These are phyloP conservation scores for Mesocricetus auratus DNA, from an alignment of 2,113 vertebrate genomes.

Conservation along the genomic window DNA sequence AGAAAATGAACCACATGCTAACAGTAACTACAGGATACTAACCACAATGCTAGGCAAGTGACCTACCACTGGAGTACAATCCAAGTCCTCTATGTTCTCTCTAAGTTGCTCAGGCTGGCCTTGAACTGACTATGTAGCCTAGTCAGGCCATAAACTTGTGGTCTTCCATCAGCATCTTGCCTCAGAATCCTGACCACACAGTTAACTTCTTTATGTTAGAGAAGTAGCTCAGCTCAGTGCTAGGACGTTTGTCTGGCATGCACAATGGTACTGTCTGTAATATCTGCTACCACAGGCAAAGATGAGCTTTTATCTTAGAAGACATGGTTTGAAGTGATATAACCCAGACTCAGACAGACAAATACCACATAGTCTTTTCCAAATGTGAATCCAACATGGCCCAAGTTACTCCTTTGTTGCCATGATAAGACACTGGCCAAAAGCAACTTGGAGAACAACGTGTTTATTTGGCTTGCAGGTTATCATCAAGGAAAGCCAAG, in stretches of 20 bases:
- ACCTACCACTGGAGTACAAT: not conserved
- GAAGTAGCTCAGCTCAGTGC: not conserved
- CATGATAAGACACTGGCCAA: not conserved
- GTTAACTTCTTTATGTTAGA: not conserved
- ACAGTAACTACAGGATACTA: not conserved
- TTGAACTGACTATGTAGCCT: not conserved
- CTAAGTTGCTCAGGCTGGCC: not conserved
- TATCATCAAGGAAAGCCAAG: not conserved
- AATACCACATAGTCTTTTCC: not conserved
- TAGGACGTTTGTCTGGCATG: not conserved
- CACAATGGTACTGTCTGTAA: not conserved
- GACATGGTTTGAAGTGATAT: not conserved
- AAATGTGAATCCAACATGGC: not conserved
- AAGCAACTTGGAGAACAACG: not conserved
- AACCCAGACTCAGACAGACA: not conserved
- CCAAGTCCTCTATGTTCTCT: not conserved
- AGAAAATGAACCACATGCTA: not conserved
- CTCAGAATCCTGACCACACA: not conserved
- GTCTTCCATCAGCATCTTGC: not conserved
- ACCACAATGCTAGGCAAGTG: not conserved
- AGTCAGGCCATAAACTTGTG: not conserved
- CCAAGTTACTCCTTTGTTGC: not conserved
- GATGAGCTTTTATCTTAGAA: slow-evolving; percentile 4
- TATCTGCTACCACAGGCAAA: not conserved
- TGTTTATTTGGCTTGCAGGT: not conserved